phyloP scores from a whole-genome alignment of 53 echinoderm and acorn worm species.

The Stichopus horrens region DNA sequence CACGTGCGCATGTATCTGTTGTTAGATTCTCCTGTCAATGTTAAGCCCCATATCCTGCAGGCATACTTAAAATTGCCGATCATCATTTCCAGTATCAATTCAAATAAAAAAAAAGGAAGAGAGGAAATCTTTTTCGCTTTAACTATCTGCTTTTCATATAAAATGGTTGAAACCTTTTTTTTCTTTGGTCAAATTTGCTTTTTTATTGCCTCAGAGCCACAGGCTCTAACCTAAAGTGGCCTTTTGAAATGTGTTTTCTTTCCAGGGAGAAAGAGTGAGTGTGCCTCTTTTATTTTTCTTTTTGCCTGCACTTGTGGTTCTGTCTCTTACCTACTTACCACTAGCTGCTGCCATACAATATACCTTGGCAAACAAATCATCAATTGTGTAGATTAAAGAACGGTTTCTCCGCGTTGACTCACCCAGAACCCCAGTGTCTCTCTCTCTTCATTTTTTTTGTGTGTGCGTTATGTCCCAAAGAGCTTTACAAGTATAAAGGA shows the following conservation, averaged over 20 bases:
- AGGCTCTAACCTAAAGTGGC: slow-evolving; percentile 32
- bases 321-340: neutral
- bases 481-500: neutral
- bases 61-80: too few species aligned
- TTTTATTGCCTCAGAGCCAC: neutral
- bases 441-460: neutral
- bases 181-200: slow-evolving; percentile 17
- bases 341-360: neutral
- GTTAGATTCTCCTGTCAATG: too few species aligned
- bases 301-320: neutral
- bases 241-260: neutral
- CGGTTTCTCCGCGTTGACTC: slow-evolving; percentile 13
- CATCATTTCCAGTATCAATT: neutral
- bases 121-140: too few species aligned
- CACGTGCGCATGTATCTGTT: too few species aligned
- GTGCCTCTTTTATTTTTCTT: slow-evolving; percentile 3
- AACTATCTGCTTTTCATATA: too few species aligned
- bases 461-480: neutral
- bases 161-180: too few species aligned
- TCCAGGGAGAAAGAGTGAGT: too few species aligned
- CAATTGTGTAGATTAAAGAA: slow-evolving; percentile 14
- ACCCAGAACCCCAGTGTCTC: neutral
- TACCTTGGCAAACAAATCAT: slow-evolving; percentile 16
- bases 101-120: too few species aligned
- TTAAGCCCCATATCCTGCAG: too few species aligned